These are phyloP conservation scores for Sus cebifrons DNA, from an alignment of 2,797 vertebrate species.

Conservation along the genomic window DNA sequence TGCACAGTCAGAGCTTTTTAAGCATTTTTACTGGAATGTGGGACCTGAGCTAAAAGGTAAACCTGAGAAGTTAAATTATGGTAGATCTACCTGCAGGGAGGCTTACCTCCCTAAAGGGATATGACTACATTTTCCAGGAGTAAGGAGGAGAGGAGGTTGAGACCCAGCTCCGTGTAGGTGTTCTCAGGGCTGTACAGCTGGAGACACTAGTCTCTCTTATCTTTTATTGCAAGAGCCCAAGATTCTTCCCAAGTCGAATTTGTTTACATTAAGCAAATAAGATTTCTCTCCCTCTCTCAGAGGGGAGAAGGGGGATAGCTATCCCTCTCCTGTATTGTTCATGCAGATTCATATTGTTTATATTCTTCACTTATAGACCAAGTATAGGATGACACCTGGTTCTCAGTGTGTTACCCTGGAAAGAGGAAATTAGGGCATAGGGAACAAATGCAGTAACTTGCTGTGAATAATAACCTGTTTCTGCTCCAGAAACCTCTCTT, in stretches of 20 bases:
- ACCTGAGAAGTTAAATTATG: conserved; percentile 32
- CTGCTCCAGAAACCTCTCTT: not conserved
- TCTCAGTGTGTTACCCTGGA: not conserved
- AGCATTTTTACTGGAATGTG: conserved; percentile 17
- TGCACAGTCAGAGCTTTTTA: not conserved
- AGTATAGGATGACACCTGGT: not conserved
- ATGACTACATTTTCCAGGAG: not conserved
- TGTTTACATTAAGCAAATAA: conserved; percentile 18
- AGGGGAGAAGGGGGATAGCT: not conserved
- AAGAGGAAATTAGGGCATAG: not conserved
- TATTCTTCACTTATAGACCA: not conserved
- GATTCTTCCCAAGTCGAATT: not conserved
- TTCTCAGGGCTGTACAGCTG: not conserved
- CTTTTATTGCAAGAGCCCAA: not conserved
- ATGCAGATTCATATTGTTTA: not conserved
- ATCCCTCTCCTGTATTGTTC: not conserved
- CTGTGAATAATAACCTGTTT: not conserved
- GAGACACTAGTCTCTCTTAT: not conserved
- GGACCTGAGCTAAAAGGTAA: not conserved
- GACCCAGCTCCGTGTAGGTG: not conserved
- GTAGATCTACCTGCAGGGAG: not conserved
- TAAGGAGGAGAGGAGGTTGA: too few species aligned
- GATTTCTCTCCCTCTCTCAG: not conserved
- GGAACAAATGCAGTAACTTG: not conserved
- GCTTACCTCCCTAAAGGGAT: not conserved